Evolutionary conservation across 2,888 invertebrate genomes (phyloP).

Genomic region (Protonemura montana): DNA sequence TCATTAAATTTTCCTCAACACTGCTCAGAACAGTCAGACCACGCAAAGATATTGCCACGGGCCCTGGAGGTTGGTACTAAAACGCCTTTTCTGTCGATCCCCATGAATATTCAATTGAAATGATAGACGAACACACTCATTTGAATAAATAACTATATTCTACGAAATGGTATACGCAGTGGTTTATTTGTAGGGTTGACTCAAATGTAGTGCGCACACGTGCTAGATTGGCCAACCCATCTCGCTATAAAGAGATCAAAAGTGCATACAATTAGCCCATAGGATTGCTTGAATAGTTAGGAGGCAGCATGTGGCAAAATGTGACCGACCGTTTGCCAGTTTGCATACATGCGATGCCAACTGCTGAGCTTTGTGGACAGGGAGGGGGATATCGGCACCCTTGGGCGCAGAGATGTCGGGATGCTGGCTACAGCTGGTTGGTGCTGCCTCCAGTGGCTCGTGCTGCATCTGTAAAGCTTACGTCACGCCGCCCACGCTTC

Average conservation of each 20-base stretch:
- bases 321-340: not conserved
- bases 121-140: constrained; percentile 18
- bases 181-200: not conserved
- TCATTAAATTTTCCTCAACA: not conserved
- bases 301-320: not conserved
- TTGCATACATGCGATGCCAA: not conserved
- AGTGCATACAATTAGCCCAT: not conserved
- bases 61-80: not conserved
- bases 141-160: constrained; percentile 13
- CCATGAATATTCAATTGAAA: not conserved
- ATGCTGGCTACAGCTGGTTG: not conserved
- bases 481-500: not conserved
- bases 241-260: not conserved
- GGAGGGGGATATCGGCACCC: not conserved
- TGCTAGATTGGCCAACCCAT: not conserved
- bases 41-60: not conserved
- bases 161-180: not conserved
- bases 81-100: not conserved
- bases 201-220: not conserved
- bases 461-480: not conserved
- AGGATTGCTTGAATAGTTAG: not conserved
- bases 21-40: not conserved
- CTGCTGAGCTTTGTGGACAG: too few relatives aligned
- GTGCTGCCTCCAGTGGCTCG: constrained; percentile 7
- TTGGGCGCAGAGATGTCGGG: not conserved